Conservation (phyloP, 2,113 vertebrate species). For the Dasyurus viverrinus region DNA sequence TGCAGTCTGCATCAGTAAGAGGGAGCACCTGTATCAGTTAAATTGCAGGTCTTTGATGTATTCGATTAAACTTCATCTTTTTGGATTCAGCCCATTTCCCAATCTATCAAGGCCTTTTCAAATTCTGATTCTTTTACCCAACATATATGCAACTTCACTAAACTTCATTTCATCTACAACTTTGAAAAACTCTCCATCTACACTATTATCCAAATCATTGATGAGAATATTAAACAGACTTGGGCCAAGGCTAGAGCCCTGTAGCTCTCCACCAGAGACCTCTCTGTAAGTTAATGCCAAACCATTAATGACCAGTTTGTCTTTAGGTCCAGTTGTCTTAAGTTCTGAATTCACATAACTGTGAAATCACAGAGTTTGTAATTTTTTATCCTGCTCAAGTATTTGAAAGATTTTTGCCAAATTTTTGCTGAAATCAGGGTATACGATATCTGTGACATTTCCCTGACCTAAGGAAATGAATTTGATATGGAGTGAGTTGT, state of each 20-base stretch:
- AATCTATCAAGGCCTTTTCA: background rate
- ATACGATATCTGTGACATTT: background rate
- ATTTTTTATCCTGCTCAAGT: background rate
- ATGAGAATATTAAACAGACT: background rate
- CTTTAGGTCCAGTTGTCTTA: background rate
- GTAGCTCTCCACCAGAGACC: background rate
- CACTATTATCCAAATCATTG: background rate
- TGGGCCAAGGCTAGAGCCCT: background rate
- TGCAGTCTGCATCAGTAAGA: background rate
- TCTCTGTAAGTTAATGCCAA: background rate
- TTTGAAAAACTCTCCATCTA: background rate
- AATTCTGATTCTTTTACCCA: background rate
- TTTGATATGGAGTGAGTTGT: background rate
- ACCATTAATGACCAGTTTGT: background rate
- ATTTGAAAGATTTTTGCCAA: background rate
- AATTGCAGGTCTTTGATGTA: background rate
- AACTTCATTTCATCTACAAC: background rate
- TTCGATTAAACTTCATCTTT: background rate
- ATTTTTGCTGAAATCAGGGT: background rate
- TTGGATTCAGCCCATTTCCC: background rate
- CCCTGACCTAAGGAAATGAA: background rate
- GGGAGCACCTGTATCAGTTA: background rate
- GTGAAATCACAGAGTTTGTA: background rate
- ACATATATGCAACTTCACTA: background rate
- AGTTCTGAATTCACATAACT: background rate